A percentile compares a stretch with the other conserved stretches of the same genome.
Conservation (phyloP, 2,888 invertebrate species). For the Catocala fraxini region DNA sequence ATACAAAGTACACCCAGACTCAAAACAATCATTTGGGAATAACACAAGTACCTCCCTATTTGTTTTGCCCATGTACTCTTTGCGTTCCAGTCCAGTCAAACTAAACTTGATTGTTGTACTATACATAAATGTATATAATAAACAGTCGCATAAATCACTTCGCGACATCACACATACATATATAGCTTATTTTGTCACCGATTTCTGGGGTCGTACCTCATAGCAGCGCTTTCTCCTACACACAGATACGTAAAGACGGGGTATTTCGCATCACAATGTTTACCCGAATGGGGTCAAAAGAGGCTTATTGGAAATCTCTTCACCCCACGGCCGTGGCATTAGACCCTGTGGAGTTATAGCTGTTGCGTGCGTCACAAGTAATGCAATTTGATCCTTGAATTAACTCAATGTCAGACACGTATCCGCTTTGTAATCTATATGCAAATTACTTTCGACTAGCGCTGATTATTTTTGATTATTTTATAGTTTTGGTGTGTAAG, state of each 20-base stretch:
- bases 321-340: conserved; percentile 40
- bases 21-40: too few species aligned
- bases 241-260: too few species aligned
- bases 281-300: conserved; percentile 38
- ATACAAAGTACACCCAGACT: too few species aligned
- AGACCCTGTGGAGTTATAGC: conserved; percentile 26
- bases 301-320: conserved; percentile 52
- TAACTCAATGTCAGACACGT: conserved; percentile 25
- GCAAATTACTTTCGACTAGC: conserved; percentile 20
- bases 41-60: too few species aligned
- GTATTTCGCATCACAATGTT: conserved; percentile 28
- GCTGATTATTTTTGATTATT: background rate
- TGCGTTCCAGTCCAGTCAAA: too few species aligned
- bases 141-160: too few species aligned
- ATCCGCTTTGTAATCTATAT: conserved; percentile 22
- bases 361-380: conserved; percentile 38
- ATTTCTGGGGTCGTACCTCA: too few species aligned
- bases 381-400: conserved; percentile 50
- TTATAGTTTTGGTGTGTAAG: background rate
- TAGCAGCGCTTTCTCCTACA: conserved; percentile 11
- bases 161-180: too few species aligned
- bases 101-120: too few species aligned
- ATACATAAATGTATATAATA: too few species aligned
- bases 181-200: too few species aligned
- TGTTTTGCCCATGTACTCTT: too few species aligned